Evolutionary conservation across 2,888 invertebrate genomes (phyloP), one percentile per base, ranked within the genome.

Genomic region (Ellobium chinense): DNA sequence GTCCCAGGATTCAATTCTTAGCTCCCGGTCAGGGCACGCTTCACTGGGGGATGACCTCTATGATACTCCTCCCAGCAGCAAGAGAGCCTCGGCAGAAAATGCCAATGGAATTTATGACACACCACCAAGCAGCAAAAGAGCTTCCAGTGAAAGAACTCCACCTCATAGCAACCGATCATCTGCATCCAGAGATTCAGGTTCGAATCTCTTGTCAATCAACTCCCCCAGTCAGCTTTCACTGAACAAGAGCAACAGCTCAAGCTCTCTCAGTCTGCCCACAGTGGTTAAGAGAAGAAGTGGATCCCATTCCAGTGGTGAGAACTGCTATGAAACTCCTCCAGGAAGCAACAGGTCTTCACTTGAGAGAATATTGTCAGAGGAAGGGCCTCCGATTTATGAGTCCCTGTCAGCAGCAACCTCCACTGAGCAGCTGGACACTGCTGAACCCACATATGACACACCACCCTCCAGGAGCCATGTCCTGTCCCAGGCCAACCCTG

Each of bases 41-140:
- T 78, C 78, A 9, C 60, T 69, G 12, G 82, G 65, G 2, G 37
- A 56, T 29, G 79, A 79, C 21, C 24, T 78, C 37, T 83, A 83
- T 37, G 80, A 80, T 54, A 70, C 70, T 27, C 63, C 65, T 14
- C 60, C 68, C 0, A 78, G 77, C 77, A 75, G 58, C 78, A 69
- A 60, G 24, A 24, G 78, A 14, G 72, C 36, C 0, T 76, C 76
- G 9, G 36, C 46, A 12, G 78, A 78, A 12, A 69, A 7, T 21
- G 46, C 56, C 34, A 29, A 46, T 4, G 36, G 54, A 9, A 68
- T 80, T 29, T 89, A 89, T 60, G 88, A 88, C 74, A 89, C 89
- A 4, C 88, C 88, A 31, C 88, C 88, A n/a, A 82, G 82, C 78
- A 83, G 83, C 68, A 83, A 83, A 37, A 62, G 83, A 37, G 77